Conservation (phyloP, 2,797 vertebrate genomes). For the Hydrolagus colliei region DNA sequence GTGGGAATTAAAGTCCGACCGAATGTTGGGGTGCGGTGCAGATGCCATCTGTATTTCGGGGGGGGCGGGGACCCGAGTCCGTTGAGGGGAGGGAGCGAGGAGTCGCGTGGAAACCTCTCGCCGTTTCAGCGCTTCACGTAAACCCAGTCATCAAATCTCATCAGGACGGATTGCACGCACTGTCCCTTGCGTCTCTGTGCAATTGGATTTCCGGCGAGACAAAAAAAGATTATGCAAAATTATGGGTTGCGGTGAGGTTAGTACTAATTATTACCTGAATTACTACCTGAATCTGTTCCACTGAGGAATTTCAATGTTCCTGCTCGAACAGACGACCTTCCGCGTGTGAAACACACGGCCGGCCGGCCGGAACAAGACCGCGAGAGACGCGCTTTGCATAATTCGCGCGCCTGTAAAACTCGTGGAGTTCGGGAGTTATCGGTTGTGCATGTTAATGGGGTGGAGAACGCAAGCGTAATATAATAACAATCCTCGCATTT, state of each 20-base stretch:
- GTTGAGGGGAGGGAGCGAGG: too few relatives aligned
- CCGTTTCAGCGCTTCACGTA: background rate
- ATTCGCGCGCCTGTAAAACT: background rate
- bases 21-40: too few relatives aligned
- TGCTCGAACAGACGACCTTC: background rate
- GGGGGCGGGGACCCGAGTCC: too few relatives aligned
- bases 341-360: background rate
- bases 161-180: background rate
- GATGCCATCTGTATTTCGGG: too few relatives aligned
- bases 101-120: background rate
- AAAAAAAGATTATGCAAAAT: background rate
- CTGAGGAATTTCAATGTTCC: background rate
- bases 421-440: background rate
- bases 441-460: background rate
- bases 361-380: background rate
- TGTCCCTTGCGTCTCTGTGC: background rate
- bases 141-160: constrained; percentile 16
- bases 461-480: too few relatives aligned
- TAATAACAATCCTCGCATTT: too few relatives aligned
- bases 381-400: background rate
- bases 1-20: background rate
- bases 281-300: background rate
- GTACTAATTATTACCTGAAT: constrained; percentile 17
- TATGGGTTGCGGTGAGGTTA: background rate
- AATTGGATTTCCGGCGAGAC: background rate